These are phyloP conservation scores for Artemia sp. DNA, from an alignment of 2,888 invertebrate species.

Conservation along the genomic window DNA sequence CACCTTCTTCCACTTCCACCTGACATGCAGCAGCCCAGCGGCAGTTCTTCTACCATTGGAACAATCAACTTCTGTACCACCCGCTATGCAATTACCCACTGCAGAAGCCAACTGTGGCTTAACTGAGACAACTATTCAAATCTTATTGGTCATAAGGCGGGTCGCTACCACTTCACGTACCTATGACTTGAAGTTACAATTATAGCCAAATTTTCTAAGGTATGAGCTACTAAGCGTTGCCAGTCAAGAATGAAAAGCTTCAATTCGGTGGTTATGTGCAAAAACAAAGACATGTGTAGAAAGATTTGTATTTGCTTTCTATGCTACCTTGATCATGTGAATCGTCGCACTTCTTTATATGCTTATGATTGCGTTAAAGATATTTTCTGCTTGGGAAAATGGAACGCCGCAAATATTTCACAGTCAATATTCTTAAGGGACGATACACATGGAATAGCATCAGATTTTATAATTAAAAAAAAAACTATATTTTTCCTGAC, in stretches of 20 bases:
- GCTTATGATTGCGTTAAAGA: too few species aligned
- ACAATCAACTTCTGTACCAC: constrained; percentile 11
- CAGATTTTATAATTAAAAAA: too few species aligned
- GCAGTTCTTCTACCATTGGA: constrained; percentile 4
- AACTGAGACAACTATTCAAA: too few species aligned
- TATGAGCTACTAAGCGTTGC: neutral
- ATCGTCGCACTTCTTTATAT: neutral
- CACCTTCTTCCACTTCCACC: constrained; percentile 12
- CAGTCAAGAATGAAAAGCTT: constrained; percentile 11
- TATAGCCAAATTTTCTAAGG: constrained; percentile 5
- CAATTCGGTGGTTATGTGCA: neutral
- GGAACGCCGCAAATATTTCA: too few species aligned
- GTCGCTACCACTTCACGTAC: neutral
- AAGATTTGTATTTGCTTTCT: neutral
- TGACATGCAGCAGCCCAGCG: neutral
- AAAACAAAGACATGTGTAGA: constrained; percentile 9
- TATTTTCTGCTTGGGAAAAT: too few species aligned
- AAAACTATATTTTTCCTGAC: too few species aligned
- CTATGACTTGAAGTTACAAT: too few species aligned
- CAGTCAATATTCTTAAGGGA: too few species aligned
- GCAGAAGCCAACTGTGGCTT: neutral
- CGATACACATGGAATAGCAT: too few species aligned
- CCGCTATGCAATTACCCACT: constrained; percentile 5
- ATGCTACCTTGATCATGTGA: constrained; percentile 9
- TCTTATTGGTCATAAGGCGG: constrained; percentile 12